Evolutionary conservation across 2,113 vertebrate species (phyloP), one percentile per base, ranked within the genome.

Genomic region (Gymnogyps californianus): DNA sequence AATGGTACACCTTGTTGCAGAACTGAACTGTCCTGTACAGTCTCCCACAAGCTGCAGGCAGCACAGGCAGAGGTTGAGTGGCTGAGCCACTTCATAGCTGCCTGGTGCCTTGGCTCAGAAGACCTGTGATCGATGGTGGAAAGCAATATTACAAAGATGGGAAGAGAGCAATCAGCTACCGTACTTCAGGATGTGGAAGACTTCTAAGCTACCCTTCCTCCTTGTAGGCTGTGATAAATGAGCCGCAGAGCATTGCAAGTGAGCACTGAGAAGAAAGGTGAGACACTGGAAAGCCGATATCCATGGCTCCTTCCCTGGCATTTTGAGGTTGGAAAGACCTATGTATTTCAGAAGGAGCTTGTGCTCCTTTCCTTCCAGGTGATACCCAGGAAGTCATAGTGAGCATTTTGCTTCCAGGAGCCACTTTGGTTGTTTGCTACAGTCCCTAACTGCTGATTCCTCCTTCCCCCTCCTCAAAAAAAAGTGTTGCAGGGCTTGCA

Each of bases 11-110:
- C 29, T 57, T 47, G n/a, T 69, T 78, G 58, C 54, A 67, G 54
- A 72, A 58, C 29, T 15, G 21, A 52, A 26, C 19, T 57, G 11
- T 52, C 8, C 36, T 77, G 32, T 34, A 22, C 0, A 0, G 25
- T n/a, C 16, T 83, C 49, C 65, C 38, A 18, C 51, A 44, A 69
- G 19, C 4, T 1, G 0, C 11, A 31, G 32, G 26, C 25, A 51
- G 25, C 1, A 0, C 18, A 21, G n/a, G 3, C 12, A 25, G 26
- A 28, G 19, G 24, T 3, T 31, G n/a, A 32, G 51, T 8, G 40
- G 16, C 36, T 57, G 32, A 81, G 34, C 13, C 12, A 12, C 34
- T 76, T 57, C 34, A 19, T 44, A 42, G 19, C 25, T 76, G 32
- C 18, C 21, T 44, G 32, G 13, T 38, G 18, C 31, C 44, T 34